Base-by-base conservation (phyloP, 2,888 invertebrate genomes). In the Automeris io region DNA sequence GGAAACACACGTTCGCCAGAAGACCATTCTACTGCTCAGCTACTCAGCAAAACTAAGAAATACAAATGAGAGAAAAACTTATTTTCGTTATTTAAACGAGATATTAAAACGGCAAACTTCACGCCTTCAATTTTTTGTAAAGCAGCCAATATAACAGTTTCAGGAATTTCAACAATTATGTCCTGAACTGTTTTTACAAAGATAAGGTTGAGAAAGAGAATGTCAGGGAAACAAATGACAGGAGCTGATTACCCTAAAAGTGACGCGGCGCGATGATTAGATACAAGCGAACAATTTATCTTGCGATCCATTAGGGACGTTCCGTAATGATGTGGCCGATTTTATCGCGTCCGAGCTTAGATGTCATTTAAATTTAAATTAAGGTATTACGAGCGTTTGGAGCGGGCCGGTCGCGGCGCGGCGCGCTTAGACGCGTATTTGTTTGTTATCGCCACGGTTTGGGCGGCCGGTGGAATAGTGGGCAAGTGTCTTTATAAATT, bases 361-460 rank as follows among this genome's bases (percentile, higher is more conserved):
- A 61, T 76, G 80, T 77, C 74, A 82, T 85, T 85, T 85, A 85
- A 85, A 85, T 85, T 85, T 85, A 83, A 85, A 85, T 85, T 73
- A 75, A 77, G 82, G 83, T 70, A 79, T 85, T 82, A 81, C 61
- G 46, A 61, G 55, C 63, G 70, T 66, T 67, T 51, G 54, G 55
- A 61, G 61, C 56, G 67, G 61, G 59, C 59, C 57, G 56, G 42
- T 47, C 54, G 61, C 54, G 61, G 59, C 59, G 57, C 55, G 42
- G 46, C 54, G 61, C 54, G 49, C 51, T 50, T 49, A 41, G 54
- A 45, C 51, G 52, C 57, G 58, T 53, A 51, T 56, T 54, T 58
- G 62, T 48, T 60, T 49, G 60, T 66, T 65, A 69, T 71, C 70
- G 59, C 57, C 61, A 41, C 38, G 39, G 45, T 39, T 33, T 40